Conservation (phyloP, 2,113 vertebrate genomes). For the Himantopus leucocephalus region DNA sequence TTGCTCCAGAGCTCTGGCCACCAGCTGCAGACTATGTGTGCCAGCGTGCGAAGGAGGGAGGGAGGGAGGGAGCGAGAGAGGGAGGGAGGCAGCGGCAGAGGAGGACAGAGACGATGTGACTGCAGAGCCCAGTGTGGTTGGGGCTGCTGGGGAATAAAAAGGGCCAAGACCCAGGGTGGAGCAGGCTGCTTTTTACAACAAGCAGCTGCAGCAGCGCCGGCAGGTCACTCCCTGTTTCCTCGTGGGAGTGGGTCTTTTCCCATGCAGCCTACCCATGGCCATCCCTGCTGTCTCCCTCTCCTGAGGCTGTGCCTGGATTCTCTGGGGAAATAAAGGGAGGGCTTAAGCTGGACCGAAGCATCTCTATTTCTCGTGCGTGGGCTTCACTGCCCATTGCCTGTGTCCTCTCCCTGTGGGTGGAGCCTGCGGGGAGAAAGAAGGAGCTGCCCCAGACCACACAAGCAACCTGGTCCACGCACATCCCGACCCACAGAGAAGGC, state of each 20-base stretch:
- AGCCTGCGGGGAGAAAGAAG: neutral
- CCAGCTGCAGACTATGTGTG: neutral
- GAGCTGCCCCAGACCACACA: neutral
- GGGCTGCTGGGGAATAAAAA: neutral
- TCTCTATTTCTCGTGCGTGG: neutral
- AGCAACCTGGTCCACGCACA: fast-evolving
- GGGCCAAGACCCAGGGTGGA: neutral
- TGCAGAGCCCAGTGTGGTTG: neutral
- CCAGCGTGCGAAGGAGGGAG: neutral
- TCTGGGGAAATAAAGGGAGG: neutral
- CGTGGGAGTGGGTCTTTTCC: neutral
- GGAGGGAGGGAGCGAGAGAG: fast-evolving
- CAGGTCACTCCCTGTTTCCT: neutral
- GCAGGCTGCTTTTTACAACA: neutral
- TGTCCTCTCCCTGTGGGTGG: neutral
- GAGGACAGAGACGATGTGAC: neutral
- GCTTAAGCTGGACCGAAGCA: neutral
- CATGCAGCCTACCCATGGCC: neutral
- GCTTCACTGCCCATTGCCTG: neutral
- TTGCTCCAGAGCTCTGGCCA: neutral
- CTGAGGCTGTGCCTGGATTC: neutral
- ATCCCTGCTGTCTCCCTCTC: neutral
- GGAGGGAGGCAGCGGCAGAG: neutral
- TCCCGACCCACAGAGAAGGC: neutral
- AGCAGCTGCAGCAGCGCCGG: neutral